Percentiles rank a stretch among this genome's conserved stretches.
Evolutionary conservation across 1,140 invertebrate genomes (phyloP).

Genomic region (Plodia interpunctella): DNA sequence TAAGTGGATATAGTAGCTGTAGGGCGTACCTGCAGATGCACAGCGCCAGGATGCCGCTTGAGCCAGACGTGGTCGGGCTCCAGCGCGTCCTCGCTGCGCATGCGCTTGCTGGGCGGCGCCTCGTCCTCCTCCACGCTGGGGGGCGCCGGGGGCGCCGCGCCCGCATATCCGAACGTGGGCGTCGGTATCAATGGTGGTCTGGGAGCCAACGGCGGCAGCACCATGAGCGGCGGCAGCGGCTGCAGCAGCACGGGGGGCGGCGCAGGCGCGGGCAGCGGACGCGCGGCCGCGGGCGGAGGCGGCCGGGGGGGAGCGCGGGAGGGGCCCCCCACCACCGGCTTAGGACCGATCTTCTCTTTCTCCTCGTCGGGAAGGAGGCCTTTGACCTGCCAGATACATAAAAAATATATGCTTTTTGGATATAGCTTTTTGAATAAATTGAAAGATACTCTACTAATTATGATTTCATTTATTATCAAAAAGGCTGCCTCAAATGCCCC

Average conservation of each 20-base stretch:
- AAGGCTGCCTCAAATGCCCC: no score
- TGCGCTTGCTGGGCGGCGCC: conserved; percentile 92
- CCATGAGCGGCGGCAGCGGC: conserved; percentile 45
- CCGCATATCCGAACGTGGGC: no score
- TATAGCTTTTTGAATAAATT: no score
- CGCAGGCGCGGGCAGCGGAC: conserved; percentile 42
- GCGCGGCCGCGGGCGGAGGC: conserved; percentile 57
- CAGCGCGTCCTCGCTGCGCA: conserved; percentile 94
- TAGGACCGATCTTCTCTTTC: conserved; percentile 93
- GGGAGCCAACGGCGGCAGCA: conserved; percentile 41
- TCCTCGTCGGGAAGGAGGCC: conserved; percentile 95
- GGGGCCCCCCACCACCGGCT: conserved; percentile 77
- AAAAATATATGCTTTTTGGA: no score
- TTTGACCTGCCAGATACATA: conserved; percentile 81
- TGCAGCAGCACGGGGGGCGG: conserved; percentile 20
- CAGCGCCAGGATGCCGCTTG: conserved; percentile 67
- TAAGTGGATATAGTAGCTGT: no score
- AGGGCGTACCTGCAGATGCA: conserved; percentile 40
- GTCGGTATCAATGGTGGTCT: no score
- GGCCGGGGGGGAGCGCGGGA: conserved; percentile 68
- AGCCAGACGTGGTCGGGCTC: conserved; percentile 93
- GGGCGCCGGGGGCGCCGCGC: conserved; percentile 86
- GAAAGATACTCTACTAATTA: no score
- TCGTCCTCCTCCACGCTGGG: conserved; percentile 86
- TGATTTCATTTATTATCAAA: no score